These are phyloP conservation scores for Glyptemys insculpta DNA, from an alignment of 2,797 vertebrate species.

Conservation along the genomic window DNA sequence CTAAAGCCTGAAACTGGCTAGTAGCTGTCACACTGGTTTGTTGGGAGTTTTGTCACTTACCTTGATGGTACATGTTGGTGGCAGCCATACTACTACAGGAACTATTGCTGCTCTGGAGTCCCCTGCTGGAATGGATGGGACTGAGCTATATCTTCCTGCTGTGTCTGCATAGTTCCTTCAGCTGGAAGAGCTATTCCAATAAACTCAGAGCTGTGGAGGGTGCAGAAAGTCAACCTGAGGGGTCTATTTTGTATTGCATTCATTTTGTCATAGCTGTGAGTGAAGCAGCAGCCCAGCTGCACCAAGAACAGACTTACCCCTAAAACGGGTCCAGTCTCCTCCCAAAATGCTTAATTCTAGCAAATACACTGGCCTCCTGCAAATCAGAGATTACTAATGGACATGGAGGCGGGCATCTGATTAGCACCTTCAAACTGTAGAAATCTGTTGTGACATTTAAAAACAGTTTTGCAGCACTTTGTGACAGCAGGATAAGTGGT, in stretches of 20 bases:
- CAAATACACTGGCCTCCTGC: neutral
- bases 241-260: neutral
- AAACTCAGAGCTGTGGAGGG: neutral
- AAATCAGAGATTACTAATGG: neutral
- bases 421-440: neutral
- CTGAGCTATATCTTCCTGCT: neutral
- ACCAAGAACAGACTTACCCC: neutral
- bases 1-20: neutral
- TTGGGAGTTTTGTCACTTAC: too few species aligned
- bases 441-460: neutral
- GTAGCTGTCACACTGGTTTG: neutral
- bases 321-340: neutral
- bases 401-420: neutral
- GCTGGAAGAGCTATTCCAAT: neutral
- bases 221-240: neutral
- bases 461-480: neutral
- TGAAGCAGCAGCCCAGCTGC: neutral
- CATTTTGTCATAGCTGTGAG: neutral
- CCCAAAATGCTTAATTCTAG: neutral
- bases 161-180: neutral
- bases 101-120: neutral
- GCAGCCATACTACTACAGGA: neutral
- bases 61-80: neutral
- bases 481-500: neutral
- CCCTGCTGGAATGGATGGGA: neutral